phyloP scores from a whole-genome alignment of 2,113 vertebrate genomes.

The Toxotes chatareus region DNA sequence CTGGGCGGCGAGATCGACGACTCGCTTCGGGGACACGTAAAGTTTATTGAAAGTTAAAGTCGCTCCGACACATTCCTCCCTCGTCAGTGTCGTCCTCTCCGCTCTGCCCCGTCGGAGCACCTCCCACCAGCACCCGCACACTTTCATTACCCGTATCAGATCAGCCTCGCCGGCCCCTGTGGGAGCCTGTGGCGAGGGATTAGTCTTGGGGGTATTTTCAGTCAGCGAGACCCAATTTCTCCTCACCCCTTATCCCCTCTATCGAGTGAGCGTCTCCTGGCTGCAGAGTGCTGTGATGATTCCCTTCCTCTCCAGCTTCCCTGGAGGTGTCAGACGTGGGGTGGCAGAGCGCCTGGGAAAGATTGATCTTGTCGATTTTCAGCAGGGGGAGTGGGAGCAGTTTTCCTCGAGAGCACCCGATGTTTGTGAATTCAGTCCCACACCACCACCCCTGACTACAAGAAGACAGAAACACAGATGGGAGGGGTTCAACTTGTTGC shows the following conservation, averaged over 20 bases:
- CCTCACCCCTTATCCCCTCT: slow-evolving; percentile 32
- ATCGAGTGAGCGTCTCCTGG: slow-evolving; percentile 29
- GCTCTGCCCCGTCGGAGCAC: neutral
- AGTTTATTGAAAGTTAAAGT: slow-evolving; percentile 41
- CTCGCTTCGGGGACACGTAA: neutral
- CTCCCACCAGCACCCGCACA: neutral
- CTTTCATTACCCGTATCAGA: slow-evolving; percentile 59
- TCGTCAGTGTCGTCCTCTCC: neutral
- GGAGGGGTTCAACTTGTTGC: too few species aligned
- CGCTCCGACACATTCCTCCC: neutral
- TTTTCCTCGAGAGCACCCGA: slow-evolving; percentile 32
- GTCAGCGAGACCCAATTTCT: slow-evolving; percentile 27
- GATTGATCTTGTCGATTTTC: slow-evolving; percentile 29
- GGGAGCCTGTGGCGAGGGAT: slow-evolving; percentile 14
- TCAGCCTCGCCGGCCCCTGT: slow-evolving; percentile 1
- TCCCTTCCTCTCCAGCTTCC: slow-evolving; percentile 8
- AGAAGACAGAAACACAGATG: neutral
- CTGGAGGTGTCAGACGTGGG: slow-evolving; percentile 10
- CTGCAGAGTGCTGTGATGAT: slow-evolving; percentile 30
- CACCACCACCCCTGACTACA: neutral
- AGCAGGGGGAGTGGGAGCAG: neutral
- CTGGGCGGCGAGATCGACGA: neutral
- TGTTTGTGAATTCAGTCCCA: slow-evolving; percentile 23
- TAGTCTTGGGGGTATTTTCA: slow-evolving; percentile 47
- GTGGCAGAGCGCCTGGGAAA: slow-evolving; percentile 30